phyloP scores from a whole-genome alignment of 2,888 invertebrate species.

The Pyrocoelia pectoralis region DNA sequence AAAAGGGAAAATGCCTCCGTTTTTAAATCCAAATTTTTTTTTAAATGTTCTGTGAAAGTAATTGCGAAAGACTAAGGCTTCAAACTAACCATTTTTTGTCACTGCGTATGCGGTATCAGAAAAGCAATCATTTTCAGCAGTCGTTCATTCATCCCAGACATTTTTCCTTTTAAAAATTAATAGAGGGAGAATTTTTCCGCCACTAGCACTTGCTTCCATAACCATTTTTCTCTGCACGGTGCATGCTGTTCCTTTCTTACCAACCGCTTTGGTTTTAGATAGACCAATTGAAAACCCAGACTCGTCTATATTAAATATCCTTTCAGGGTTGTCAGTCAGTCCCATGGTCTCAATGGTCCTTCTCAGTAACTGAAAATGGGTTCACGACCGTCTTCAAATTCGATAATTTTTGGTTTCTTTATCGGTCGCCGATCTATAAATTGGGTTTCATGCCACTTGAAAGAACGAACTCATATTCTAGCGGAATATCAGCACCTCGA shows the following conservation, averaged over 20 bases:
- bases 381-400: background rate
- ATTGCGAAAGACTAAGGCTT: background rate
- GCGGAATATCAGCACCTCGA: background rate
- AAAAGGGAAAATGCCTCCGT: too few species aligned
- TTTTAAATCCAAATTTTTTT: too few species aligned
- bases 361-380: background rate
- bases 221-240: background rate
- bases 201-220: background rate
- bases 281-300: background rate
- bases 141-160: background rate
- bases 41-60: background rate
- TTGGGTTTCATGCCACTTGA: background rate
- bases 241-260: background rate
- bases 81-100: background rate
- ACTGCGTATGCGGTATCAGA: background rate
- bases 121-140: background rate
- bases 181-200: background rate
- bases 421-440: background rate
- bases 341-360: too few species aligned
- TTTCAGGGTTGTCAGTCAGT: background rate
- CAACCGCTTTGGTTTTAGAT: background rate
- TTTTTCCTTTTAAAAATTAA: background rate
- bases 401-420: background rate
- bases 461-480: background rate
- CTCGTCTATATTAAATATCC: background rate